Percentiles rank a stretch among this genome's conserved stretches.
Evolutionary conservation across 2,888 invertebrate genomes (phyloP).

Genomic region (Ennomos quercinarius): DNA sequence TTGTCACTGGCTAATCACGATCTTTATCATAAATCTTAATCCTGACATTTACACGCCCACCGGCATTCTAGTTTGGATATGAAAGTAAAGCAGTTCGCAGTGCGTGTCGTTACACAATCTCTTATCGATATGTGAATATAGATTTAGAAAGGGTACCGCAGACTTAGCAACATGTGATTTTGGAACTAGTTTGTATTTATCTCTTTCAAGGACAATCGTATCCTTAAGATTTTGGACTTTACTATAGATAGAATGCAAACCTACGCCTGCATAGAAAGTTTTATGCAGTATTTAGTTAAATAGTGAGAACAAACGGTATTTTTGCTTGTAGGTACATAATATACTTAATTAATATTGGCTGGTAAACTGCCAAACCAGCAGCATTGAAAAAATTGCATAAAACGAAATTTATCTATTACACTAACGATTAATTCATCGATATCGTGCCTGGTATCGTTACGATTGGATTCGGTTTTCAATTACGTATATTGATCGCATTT

Average conservation of each 20-base stretch:
- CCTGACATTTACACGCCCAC: constrained; percentile 75
- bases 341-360: constrained; percentile 34
- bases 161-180: constrained; percentile 17
- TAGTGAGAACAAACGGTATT: background rate
- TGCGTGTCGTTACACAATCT: constrained; percentile 57
- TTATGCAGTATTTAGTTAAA: no score
- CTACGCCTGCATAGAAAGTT: no score
- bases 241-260: no score
- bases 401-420: constrained; percentile 51
- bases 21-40: constrained; percentile 74
- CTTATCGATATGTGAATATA: constrained; percentile 46
- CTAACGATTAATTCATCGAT: constrained; percentile 62
- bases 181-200: constrained; percentile 9
- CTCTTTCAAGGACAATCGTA: constrained; percentile 26
- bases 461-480: constrained; percentile 64
- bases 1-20: constrained; percentile 75
- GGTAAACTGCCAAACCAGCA: constrained; percentile 24
- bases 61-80: constrained; percentile 58
- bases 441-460: constrained; percentile 58
- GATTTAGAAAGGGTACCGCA: constrained; percentile 48
- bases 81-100: constrained; percentile 63
- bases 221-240: no score
- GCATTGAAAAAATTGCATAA: constrained; percentile 44
- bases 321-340: constrained; percentile 9
- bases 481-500: constrained; percentile 42